A percentile compares a stretch with the other conserved stretches of the same genome.
Conservation (phyloP, 2,113 vertebrate species). For the Albula glossodonta region DNA sequence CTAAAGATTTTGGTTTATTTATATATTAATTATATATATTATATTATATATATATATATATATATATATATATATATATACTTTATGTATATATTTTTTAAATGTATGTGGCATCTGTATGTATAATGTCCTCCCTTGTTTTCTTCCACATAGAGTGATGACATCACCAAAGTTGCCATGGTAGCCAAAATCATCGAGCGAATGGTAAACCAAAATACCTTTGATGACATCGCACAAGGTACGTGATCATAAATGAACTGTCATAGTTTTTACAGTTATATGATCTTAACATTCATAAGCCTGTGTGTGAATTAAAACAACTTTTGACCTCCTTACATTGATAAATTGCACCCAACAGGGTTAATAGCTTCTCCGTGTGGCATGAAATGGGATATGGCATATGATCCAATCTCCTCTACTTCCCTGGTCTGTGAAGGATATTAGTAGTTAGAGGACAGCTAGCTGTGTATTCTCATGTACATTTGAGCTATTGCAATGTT, state of each 20-base stretch:
- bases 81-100: too few relatives aligned
- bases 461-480: neutral
- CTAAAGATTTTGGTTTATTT: neutral
- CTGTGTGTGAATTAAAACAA: neutral
- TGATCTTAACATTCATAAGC: neutral
- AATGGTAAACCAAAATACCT: conserved; percentile 88
- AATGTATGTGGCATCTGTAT: neutral
- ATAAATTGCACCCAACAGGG: neutral
- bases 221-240: conserved; percentile 89
- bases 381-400: neutral
- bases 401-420: neutral
- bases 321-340: neutral
- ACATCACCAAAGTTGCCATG: conserved; percentile 74
- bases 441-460: neutral
- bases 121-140: neutral
- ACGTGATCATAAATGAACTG: conserved; percentile 15
- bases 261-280: neutral
- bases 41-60: too few relatives aligned
- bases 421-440: neutral
- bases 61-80: too few relatives aligned
- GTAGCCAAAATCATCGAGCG: conserved; percentile 83
- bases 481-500: too few relatives aligned
- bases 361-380: neutral
- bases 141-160: conserved; percentile 68
- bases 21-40: neutral